These are phyloP conservation scores for Dipodomys spectabilis DNA, from an alignment of 2,113 vertebrate genomes.

Conservation along the genomic window DNA sequence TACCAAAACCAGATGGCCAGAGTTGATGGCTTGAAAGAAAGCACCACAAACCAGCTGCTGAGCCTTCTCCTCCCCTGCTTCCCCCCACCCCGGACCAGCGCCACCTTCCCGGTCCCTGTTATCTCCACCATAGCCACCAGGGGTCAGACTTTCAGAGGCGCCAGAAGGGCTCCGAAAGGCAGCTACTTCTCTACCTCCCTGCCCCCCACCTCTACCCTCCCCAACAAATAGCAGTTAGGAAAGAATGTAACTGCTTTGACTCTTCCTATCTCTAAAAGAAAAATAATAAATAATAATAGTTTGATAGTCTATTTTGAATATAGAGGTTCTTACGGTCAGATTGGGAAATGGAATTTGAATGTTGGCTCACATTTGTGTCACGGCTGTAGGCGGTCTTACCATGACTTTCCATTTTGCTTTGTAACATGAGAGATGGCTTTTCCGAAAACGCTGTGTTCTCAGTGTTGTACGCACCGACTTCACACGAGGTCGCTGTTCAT, in stretches of 20 bases:
- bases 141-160: background rate
- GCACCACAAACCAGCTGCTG: too few species aligned
- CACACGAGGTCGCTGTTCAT: conserved; percentile 32
- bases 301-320: conserved; percentile 84
- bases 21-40: background rate
- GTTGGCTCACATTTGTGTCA: conserved; percentile 61
- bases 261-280: conserved; percentile 63
- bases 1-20: conserved; percentile 7
- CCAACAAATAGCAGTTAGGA: background rate
- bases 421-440: conserved; percentile 69
- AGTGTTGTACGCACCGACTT: conserved; percentile 35
- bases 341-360: conserved; percentile 60
- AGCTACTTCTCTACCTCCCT: background rate
- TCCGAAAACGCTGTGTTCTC: conserved; percentile 64
- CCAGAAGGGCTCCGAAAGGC: background rate
- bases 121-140: background rate
- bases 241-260: conserved; percentile 51
- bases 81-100: background rate
- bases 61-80: background rate
- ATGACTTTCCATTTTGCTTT: conserved; percentile 41
- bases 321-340: conserved; percentile 75
- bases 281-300: conserved; percentile 65
- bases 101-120: fast-evolving
- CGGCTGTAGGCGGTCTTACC: conserved; percentile 60
- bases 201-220: background rate